Evolutionary conservation across 2,797 vertebrate genomes (phyloP).

Genomic region (Lithobates sylvaticus): DNA sequence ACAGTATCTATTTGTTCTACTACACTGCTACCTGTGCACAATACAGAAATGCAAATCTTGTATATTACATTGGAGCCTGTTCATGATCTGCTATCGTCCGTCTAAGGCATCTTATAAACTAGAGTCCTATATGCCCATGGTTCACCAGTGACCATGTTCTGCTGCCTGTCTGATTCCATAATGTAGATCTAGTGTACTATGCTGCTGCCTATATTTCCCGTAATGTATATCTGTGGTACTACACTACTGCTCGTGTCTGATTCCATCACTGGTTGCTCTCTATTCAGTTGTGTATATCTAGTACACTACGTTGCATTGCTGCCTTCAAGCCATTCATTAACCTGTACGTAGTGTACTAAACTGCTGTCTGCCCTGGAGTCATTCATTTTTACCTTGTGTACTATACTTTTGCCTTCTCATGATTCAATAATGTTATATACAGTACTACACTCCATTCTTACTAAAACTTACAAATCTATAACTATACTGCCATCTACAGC

Average conservation of each 20-base stretch:
- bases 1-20: not conserved
- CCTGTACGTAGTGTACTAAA: not conserved
- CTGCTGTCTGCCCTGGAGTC: not conserved
- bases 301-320: not conserved
- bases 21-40: not conserved
- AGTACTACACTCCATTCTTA: not conserved
- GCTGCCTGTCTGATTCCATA: not conserved
- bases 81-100: not conserved
- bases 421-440: not conserved
- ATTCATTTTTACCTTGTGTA: not conserved
- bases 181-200: too few species aligned
- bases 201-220: not conserved
- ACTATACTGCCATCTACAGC: too few species aligned
- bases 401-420: not conserved
- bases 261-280: not conserved
- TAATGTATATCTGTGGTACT: not conserved
- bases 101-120: too few species aligned
- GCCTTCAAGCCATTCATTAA: too few species aligned
- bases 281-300: not conserved
- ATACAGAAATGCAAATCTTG: not conserved
- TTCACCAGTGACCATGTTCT: not conserved
- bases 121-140: not conserved
- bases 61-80: not conserved
- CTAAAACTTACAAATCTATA: too few species aligned
- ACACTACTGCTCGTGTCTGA: not conserved